Conservation (phyloP, 2,113 vertebrate genomes). For the Thunnus thynnus region DNA sequence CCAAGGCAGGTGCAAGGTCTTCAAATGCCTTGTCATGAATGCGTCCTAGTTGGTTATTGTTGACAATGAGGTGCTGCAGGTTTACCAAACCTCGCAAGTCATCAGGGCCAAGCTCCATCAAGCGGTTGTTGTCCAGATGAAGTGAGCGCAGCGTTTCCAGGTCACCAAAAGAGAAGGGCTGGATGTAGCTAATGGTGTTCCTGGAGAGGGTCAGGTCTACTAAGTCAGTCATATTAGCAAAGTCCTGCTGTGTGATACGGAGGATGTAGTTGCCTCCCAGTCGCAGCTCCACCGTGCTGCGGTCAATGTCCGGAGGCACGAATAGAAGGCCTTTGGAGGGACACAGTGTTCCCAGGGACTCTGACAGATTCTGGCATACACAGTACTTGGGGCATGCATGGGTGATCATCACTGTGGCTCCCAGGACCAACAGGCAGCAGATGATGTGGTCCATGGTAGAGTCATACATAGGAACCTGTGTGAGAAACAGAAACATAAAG, state of each 20-base stretch:
- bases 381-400: slow-evolving; percentile 95
- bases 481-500: slow-evolving; percentile 15
- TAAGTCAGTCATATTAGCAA: slow-evolving; percentile 96
- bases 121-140: slow-evolving; percentile 93
- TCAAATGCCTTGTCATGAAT: slow-evolving; percentile 92
- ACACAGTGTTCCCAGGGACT: slow-evolving; percentile 94
- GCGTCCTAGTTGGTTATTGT: slow-evolving; percentile 93
- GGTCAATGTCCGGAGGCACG: slow-evolving; percentile 91
- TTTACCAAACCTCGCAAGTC: slow-evolving; percentile 92
- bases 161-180: slow-evolving; percentile 93
- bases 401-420: slow-evolving; percentile 87
- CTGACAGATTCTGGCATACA: slow-evolving; percentile 95
- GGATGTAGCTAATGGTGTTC: slow-evolving; percentile 95
- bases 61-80: slow-evolving; percentile 95
- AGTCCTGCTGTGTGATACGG: slow-evolving; percentile 92
- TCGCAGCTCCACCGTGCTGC: slow-evolving; percentile 93
- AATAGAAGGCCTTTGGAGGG: slow-evolving; percentile 95
- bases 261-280: slow-evolving; percentile 96
- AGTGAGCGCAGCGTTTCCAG: slow-evolving; percentile 94
- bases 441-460: slow-evolving; percentile 94
- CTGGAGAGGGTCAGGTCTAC: slow-evolving; percentile 95
- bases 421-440: slow-evolving; percentile 91
- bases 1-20: slow-evolving; percentile 89
- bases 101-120: slow-evolving; percentile 90
- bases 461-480: slow-evolving; percentile 85